These are phyloP conservation scores for Orthonyx spaldingii DNA, from an alignment of 2,113 vertebrate genomes.

Conservation along the genomic window DNA sequence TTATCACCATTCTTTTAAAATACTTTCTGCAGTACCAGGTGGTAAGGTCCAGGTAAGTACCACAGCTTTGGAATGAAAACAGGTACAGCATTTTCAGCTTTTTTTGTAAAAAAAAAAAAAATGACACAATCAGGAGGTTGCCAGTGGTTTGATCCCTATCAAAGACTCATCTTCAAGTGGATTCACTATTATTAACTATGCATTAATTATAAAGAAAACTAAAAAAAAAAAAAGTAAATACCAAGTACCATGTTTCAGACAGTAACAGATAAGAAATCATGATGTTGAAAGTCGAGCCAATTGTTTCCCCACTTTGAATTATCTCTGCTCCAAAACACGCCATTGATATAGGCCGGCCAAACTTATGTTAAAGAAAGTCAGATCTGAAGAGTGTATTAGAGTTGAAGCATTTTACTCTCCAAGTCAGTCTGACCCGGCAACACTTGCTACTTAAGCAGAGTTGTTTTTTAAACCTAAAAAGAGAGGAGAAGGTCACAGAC, in stretches of 20 bases:
- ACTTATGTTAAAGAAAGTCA: not conserved
- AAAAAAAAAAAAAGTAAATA: not conserved
- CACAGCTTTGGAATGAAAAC: not conserved
- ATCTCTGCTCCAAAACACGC: not conserved
- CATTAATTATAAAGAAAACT: not conserved
- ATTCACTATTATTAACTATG: not conserved
- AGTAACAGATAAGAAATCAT: not conserved
- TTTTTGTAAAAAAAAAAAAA: no score
- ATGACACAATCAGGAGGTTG: not conserved
- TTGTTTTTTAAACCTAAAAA: not conserved
- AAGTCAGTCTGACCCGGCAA: not conserved
- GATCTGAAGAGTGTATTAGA: not conserved
- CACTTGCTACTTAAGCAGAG: not conserved
- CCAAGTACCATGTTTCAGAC: not conserved
- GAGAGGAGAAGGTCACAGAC: not conserved
- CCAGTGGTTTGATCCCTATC: not conserved
- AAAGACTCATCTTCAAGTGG: rapidly evolving
- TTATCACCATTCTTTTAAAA: not conserved
- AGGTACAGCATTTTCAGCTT: not conserved
- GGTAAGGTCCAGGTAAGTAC: not conserved
- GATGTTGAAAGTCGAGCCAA: not conserved
- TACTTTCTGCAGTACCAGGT: rapidly evolving
- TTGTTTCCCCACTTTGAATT: not conserved
- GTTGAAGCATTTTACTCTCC: not conserved
- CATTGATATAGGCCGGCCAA: not conserved